These are phyloP conservation scores for Andrena haemorrhoa DNA, from an alignment of 2,888 invertebrate species.

Conservation along the genomic window DNA sequence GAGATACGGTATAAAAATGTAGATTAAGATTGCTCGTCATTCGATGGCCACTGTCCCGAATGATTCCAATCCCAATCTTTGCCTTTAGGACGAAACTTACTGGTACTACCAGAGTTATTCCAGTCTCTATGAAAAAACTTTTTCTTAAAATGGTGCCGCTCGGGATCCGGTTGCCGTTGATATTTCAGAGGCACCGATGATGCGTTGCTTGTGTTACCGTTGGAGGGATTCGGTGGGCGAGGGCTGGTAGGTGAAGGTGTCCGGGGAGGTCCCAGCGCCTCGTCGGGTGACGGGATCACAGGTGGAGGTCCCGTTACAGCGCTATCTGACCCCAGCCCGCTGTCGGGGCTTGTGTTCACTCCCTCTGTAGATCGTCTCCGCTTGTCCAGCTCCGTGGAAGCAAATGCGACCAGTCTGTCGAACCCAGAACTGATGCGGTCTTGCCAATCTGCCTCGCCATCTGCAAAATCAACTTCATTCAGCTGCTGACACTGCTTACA, in stretches of 20 bases:
- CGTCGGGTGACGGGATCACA: conserved; percentile 84
- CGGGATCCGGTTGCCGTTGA: conserved; percentile 85
- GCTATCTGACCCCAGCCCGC: conserved; percentile 90
- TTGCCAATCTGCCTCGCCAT: conserved; percentile 95
- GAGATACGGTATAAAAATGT: conserved; percentile 39
- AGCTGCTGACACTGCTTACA: conserved; percentile 5
- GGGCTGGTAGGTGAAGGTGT: conserved; percentile 87
- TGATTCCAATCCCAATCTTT: conserved; percentile 90
- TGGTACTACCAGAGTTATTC: conserved; percentile 83
- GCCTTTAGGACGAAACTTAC: conserved; percentile 90
- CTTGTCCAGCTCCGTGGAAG: conserved; percentile 95
- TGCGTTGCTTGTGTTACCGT: conserved; percentile 83
- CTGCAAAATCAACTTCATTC: conserved; percentile 81
- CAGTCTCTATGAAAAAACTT: conserved; percentile 91
- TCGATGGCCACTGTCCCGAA: conserved; percentile 84
- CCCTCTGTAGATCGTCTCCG: conserved; percentile 94
- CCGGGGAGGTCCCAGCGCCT: conserved; percentile 86
- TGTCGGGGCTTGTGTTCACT: conserved; percentile 94
- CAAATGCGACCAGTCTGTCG: conserved; percentile 96
- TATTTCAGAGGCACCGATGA: conserved; percentile 76
- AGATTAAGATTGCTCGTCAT: conserved; percentile 82
- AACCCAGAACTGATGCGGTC: conserved; percentile 97
- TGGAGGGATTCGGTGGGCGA: conserved; percentile 85
- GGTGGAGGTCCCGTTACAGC: conserved; percentile 80
- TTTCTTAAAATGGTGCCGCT: conserved; percentile 91